Base-by-base conservation (phyloP, 2,113 vertebrate genomes). In the Glaucidium brasilianum region DNA sequence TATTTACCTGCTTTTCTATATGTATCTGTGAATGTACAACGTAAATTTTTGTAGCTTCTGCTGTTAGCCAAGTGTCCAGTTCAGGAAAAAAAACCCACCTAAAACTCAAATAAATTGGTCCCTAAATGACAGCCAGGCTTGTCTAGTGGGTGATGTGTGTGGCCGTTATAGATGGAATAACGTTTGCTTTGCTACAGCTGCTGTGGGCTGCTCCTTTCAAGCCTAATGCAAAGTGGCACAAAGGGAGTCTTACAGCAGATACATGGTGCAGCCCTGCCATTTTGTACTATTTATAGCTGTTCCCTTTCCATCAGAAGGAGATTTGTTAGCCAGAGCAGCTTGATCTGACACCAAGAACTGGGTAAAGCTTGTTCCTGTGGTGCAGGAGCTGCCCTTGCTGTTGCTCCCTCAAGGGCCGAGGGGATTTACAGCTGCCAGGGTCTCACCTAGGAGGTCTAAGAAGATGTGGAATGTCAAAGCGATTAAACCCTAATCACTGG, bases 381-480 rank as follows among this genome's bases (percentile, higher is more conserved):
- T 2, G 41, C 59, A 34, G 67, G 72, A 85, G 78, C 92, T 69
- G 92, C 52, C 49, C 29, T 66, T 1, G 3, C 62, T 75, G n/a
- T 23, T 2, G 10, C 58, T 64, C 50, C 86, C 63, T 43, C 2
- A 0, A 29, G 80, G 55, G 21, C 59, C 5, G 3, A 68, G 88
- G 58, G 50, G 95, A 96, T 96, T 96, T 95, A 19, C 2, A 3
- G 71, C 90, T 71, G 75, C 63, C 0, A 1, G 39, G 55, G 90
- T 94, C 90, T 95, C 95, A 90, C 95, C 94, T 77, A 10, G 0
- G 11, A 88, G 56, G 50, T 50, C 59, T 95, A 86, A 96, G 92
- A 50, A 81, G 95, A 96, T 84, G 92, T 67, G 88, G 90, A 88
- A 86, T 84, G 95, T 79, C 90, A 91, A 72, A 89, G 79, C 0